Conservation (phyloP, 2,888 invertebrate species). For the Ceramica pisi region DNA sequence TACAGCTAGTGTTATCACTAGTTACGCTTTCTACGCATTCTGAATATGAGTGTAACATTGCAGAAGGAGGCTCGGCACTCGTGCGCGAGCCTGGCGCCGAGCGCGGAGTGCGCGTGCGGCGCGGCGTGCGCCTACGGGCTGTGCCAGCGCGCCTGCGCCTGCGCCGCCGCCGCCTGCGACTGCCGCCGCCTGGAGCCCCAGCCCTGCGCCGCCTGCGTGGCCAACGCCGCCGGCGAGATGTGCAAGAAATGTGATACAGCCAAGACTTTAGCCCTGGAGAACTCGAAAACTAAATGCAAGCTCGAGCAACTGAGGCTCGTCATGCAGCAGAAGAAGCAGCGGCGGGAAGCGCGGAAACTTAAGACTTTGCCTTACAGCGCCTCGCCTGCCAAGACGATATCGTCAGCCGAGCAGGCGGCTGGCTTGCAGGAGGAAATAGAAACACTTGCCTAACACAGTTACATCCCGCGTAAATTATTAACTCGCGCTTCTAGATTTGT, state of each 20-base stretch:
- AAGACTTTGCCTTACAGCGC: slow-evolving; percentile 92
- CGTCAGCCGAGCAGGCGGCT: slow-evolving; percentile 94
- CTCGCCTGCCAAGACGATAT: slow-evolving; percentile 93
- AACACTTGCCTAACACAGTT: slow-evolving; percentile 81
- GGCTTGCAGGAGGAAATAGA: slow-evolving; percentile 95
- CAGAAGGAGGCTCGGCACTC: slow-evolving; percentile 86
- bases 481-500: slow-evolving; percentile 67
- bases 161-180: slow-evolving; percentile 73
- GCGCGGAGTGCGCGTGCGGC: slow-evolving; percentile 78
- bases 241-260: slow-evolving; percentile 88
- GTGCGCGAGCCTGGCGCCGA: slow-evolving; percentile 66
- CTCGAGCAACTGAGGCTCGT: slow-evolving; percentile 96
- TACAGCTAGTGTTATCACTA: slow-evolving; percentile 36
- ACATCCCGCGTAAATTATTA: slow-evolving; percentile 62
- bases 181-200: slow-evolving; percentile 72
- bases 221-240: slow-evolving; percentile 69
- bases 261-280: slow-evolving; percentile 92
- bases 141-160: slow-evolving; percentile 74
- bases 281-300: slow-evolving; percentile 95
- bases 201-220: slow-evolving; percentile 73
- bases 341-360: slow-evolving; percentile 94
- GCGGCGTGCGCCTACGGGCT: slow-evolving; percentile 78
- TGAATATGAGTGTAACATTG: slow-evolving; percentile 57
- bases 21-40: slow-evolving; percentile 34
- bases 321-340: slow-evolving; percentile 97